Base-by-base conservation (phyloP, 30 jellyfish, hydroid and myxozoan species). In the Aurelia sp. region DNA sequence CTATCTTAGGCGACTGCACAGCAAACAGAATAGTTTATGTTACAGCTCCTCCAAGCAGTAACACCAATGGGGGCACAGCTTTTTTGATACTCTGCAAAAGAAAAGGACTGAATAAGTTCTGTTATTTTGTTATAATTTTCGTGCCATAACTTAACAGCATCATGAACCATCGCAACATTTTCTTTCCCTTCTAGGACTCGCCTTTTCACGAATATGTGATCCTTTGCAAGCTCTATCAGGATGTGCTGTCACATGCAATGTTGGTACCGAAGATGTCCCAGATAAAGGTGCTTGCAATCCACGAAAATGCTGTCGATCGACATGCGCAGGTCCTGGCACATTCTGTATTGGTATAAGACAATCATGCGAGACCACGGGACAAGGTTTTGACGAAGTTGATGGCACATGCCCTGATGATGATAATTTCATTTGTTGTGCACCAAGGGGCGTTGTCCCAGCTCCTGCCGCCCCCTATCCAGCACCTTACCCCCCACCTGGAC, bases 341-440 rank as follows among this genome's bases (percentile, higher is more conserved):
- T 84, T 84, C 55, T 84, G 93, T 87, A 63, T 72, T 24, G 81
- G 82, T 21, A 63, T 53, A 41, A 65, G 58, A 53, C 67, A 83
- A 57, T 59, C 86, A 44, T 83, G 92, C 53, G 93, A 70, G 40
- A 70, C 31, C 22, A 62, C 88, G 0, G 93, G 93, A 31, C 76
- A 47, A 13, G 93, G 93, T n/a, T 72, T 84, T 65, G 88, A 84
- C 21, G 93, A 84, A 24, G 93, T 84, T 9, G 93, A 84, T 47
- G 93, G 93, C 52, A 72, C 93, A 61, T 84, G 93, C 47, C 93
- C 93, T 4, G 64, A 73, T 24, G 88, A 84, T 64, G 92, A 83
- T 7, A 65, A 83, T 48, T 84, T 84, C 80, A 48, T 76, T 33
- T 84, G 93, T 71, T 84, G 94, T 52, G 91, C 87, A 13, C 92